These are phyloP conservation scores for Morelia viridis DNA, from an alignment of 2,797 vertebrate species.

Conservation along the genomic window DNA sequence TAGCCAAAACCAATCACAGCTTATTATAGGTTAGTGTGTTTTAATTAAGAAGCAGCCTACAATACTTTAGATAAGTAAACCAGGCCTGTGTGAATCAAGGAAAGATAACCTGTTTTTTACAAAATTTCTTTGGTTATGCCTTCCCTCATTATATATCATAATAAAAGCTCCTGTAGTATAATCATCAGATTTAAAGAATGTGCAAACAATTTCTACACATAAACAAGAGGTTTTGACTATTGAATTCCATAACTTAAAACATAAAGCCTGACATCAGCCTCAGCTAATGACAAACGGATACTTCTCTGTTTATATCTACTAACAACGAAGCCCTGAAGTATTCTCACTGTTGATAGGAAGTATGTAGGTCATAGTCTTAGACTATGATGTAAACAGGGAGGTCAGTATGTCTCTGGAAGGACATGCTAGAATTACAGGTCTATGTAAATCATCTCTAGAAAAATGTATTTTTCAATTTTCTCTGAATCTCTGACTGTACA, in stretches of 20 bases:
- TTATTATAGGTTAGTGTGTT: neutral
- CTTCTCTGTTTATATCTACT: constrained; percentile 1
- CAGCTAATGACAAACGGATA: neutral
- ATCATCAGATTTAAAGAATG: neutral
- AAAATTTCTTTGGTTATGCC: neutral
- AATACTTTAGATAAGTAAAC: neutral
- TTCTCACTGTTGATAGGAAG: neutral
- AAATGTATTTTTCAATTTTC: neutral
- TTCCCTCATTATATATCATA: neutral
- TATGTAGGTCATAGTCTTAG: neutral
- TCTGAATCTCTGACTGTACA: constrained; percentile 21
- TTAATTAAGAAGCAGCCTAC: neutral
- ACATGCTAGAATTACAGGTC: neutral
- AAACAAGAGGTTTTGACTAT: neutral
- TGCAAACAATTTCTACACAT: neutral
- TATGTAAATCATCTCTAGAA: neutral
- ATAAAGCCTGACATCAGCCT: neutral
- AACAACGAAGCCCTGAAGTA: neutral
- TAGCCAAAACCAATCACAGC: neutral
- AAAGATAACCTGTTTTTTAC: neutral
- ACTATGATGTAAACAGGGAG: neutral
- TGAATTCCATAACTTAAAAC: neutral
- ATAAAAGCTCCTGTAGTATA: neutral
- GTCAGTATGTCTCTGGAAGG: neutral
- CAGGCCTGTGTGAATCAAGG: neutral